A percentile compares a stretch with the other conserved stretches of the same genome.
These are phyloP conservation scores for Polydrusus cervinus DNA, from an alignment of 2,888 invertebrate species.

Conservation along the genomic window DNA sequence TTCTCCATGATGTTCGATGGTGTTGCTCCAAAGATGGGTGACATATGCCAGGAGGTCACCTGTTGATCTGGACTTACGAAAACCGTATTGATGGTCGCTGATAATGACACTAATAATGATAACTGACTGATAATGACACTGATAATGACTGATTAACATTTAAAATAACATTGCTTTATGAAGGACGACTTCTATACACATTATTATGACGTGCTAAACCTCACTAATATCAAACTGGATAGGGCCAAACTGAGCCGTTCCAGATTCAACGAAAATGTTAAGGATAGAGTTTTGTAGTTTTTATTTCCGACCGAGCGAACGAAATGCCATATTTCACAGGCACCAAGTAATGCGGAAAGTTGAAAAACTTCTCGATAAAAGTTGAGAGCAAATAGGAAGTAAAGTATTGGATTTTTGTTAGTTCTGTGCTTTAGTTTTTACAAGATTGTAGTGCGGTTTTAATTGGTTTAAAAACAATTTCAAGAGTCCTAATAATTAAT, in stretches of 20 bases:
- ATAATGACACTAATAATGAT: too few relatives aligned
- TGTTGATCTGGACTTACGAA: too few relatives aligned
- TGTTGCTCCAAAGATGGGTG: too few relatives aligned
- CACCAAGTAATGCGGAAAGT: slow-evolving; percentile 19
- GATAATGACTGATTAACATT: too few relatives aligned
- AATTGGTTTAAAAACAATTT: background rate
- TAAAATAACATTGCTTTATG: too few relatives aligned
- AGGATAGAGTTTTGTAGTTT: slow-evolving; percentile 30
- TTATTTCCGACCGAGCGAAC: slow-evolving; percentile 26
- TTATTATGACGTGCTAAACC: background rate
- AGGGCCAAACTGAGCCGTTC: slow-evolving; percentile 12
- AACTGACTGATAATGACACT: too few relatives aligned
- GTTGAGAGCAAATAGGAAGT: background rate
- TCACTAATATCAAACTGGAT: slow-evolving; percentile 2
- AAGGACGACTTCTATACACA: too few relatives aligned
- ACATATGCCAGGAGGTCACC: too few relatives aligned
- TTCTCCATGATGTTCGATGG: too few relatives aligned
- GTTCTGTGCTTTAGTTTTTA: slow-evolving; percentile 7
- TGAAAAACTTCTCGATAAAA: slow-evolving; percentile 15
- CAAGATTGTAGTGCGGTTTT: too few relatives aligned
- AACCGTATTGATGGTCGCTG: too few relatives aligned
- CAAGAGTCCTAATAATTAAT: too few relatives aligned
- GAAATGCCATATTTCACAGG: slow-evolving; percentile 18
- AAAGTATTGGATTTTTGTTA: slow-evolving; percentile 30
- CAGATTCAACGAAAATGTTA: slow-evolving; percentile 31